These are phyloP conservation scores for Hofmannophila pseudospretella DNA, from an alignment of 2,888 invertebrate species.

Conservation along the genomic window DNA sequence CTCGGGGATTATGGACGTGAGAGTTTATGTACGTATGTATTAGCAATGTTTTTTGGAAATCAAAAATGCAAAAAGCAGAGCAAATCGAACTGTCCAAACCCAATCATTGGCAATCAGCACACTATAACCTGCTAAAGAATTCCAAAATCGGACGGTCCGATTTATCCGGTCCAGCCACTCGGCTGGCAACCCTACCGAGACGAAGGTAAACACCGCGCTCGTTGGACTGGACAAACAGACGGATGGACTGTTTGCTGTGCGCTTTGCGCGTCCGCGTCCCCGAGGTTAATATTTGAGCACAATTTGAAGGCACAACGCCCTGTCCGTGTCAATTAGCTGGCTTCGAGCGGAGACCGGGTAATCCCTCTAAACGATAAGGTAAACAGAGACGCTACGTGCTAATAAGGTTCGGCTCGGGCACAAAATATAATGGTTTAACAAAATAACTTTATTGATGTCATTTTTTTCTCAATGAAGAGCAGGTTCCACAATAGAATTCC, in stretches of 20 bases:
- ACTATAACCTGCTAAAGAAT: no score
- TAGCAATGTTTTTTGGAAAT: no score
- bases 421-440: not conserved
- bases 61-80: no score
- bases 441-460: conserved; percentile 9
- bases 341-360: conserved; percentile 23
- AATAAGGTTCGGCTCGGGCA: no score
- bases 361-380: conserved; percentile 15
- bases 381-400: no score
- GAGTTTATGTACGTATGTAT: no score
- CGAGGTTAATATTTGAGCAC: conserved; percentile 64
- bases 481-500: not conserved
- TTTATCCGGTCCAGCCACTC: no score
- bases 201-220: conserved; percentile 32
- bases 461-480: conserved; percentile 2
- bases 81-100: no score
- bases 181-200: conserved; percentile 1
- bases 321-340: conserved; percentile 46
- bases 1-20: no score
- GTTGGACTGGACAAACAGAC: conserved; percentile 58
- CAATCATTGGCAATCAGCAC: no score
- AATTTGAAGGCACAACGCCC: conserved; percentile 70
- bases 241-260: conserved; percentile 50
- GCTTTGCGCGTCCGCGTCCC: conserved; percentile 52
- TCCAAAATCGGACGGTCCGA: no score